Evolutionary conservation across 2,797 vertebrate species (phyloP).

Genomic region (Poeciliopsis gracilis): DNA sequence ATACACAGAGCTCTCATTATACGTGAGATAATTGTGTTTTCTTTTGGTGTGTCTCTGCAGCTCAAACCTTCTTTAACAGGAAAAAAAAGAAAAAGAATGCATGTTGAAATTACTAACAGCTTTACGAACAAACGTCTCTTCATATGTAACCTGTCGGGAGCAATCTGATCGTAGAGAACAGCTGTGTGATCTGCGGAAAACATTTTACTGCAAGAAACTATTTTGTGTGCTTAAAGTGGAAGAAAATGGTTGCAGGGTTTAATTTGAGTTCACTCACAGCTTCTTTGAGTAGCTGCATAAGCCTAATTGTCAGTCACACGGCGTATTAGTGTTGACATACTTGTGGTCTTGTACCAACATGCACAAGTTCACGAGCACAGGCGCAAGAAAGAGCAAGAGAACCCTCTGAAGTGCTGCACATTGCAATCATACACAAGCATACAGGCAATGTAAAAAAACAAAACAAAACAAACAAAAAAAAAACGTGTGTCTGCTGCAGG

Average conservation of each 20-base stretch:
- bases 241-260: background rate
- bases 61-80: background rate
- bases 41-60: background rate
- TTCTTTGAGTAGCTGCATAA: background rate
- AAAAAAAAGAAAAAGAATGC: too few species aligned
- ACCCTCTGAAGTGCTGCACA: background rate
- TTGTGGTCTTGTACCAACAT: conserved; percentile 5
- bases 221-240: background rate
- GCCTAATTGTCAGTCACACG: conserved; percentile 10
- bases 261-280: background rate
- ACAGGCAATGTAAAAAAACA: background rate
- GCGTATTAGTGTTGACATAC: conserved; percentile 4
- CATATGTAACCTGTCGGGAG: background rate
- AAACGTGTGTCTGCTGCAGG: too few species aligned
- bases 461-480: too few species aligned
- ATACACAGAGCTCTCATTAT: background rate
- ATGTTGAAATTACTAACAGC: background rate
- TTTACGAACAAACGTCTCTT: background rate
- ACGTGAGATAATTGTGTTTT: background rate
- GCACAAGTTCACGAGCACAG: background rate
- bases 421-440: background rate
- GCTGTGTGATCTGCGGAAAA: background rate
- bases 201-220: background rate
- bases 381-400: background rate
- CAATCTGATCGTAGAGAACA: background rate